Evolutionary conservation across 1,140 invertebrate species (phyloP), one percentile per base, ranked within the genome.

Genomic region (Xylocopa sonorina): DNA sequence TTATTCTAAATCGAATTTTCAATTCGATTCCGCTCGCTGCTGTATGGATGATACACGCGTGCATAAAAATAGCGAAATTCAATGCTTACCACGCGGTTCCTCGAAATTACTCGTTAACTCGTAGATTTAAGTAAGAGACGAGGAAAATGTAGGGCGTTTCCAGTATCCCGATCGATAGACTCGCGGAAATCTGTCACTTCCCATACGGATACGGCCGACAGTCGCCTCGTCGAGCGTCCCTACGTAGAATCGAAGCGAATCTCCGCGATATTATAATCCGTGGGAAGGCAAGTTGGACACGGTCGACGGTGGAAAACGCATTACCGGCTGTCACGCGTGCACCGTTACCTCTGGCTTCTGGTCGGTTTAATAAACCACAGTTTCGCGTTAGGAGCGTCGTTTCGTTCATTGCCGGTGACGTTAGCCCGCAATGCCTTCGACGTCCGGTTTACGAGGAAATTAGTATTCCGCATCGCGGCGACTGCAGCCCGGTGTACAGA

Each of bases 391-490:
- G 66, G 34, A 43, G 46, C 55, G 34, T 60, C 46, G 76, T 53
- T 71, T 58, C 46, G 67, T 78, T 78, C 57, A 51, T 71, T 46
- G 66, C 27, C 34, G 66, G 46, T 78, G 57, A 78, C 67, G 76
- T 78, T 53, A 53, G 67, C 34, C 57, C 34, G 76, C 46, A 64
- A 64, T 72, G 53, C 71, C 50, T 72, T 64, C 51, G 57, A 57
- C 72, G 41, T 67, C 9, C 53, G 24, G 66, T 83, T 81, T 60
- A 72, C 51, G 60, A 68, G 41, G 53, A 78, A 73, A 78, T 75
- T 83, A 68, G 72, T 67, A 79, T 75, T 55, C 41, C 81, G 51
- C 21, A 48, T 58, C 60, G 46, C 57, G 38, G 10, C 24, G 73
- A 62, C 38, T 72, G 24, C 53, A 51, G 34, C 3, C 60, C 14